These are phyloP conservation scores for Paradoxurus hermaphroditus DNA, from an alignment of 2,113 vertebrate species.

Conservation along the genomic window DNA sequence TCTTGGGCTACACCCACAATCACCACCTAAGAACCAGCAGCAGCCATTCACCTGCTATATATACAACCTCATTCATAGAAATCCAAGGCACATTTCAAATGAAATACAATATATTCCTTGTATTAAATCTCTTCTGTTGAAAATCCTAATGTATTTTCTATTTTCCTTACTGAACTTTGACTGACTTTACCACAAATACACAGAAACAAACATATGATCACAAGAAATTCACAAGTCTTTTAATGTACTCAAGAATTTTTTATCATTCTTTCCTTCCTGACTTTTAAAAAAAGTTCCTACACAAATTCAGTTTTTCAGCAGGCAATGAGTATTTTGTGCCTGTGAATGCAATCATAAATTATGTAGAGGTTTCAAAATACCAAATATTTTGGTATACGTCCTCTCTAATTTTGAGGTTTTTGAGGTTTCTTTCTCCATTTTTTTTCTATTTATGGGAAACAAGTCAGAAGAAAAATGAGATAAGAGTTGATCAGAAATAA, in stretches of 20 bases:
- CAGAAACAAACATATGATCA: not conserved
- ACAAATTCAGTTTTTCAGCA: not conserved
- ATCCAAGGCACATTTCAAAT: not conserved
- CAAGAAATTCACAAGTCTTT: not conserved
- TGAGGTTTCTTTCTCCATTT: not conserved
- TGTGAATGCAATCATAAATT: not conserved
- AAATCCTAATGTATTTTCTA: not conserved
- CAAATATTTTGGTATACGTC: not conserved
- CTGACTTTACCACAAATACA: not conserved
- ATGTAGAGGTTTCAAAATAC: not conserved
- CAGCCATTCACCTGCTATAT: not conserved
- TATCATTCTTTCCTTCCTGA: not conserved
- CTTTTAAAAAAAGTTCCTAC: not conserved
- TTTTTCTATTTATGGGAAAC: not conserved
- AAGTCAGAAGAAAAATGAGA: not conserved
- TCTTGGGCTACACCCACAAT: not conserved
- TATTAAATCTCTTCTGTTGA: not conserved
- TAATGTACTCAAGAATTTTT: not conserved
- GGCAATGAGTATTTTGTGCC: not conserved
- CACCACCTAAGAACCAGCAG: not conserved
- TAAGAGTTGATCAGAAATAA: not conserved
- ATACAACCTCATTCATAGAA: not conserved
- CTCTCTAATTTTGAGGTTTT: not conserved
- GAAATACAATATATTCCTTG: not conserved
- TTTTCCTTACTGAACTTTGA: not conserved